Percentiles rank a stretch among this genome's conserved stretches.
Evolutionary conservation across 2,113 vertebrate genomes (phyloP).

Genomic region (Myrmecophaga tridactyla): DNA sequence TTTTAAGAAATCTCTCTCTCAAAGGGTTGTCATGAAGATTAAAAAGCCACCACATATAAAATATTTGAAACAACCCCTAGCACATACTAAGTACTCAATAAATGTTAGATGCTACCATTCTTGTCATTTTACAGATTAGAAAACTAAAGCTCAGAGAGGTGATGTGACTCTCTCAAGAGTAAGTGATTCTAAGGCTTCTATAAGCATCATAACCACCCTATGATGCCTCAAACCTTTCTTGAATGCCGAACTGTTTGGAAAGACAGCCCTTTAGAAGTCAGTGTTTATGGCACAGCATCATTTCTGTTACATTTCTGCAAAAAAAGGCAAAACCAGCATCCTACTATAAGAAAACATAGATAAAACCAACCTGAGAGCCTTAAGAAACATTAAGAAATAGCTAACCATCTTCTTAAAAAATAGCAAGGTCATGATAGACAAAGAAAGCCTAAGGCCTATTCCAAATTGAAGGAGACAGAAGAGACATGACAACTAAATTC

Average conservation of each 20-base stretch:
- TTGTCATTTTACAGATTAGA: background rate
- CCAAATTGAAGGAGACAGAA: background rate
- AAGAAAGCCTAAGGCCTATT: background rate
- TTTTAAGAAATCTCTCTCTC: too few relatives aligned
- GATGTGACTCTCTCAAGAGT: background rate
- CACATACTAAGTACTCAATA: too few relatives aligned
- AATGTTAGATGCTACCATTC: too few relatives aligned
- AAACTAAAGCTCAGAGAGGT: background rate
- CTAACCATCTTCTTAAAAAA: background rate
- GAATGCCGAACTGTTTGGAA: background rate
- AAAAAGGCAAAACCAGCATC: background rate
- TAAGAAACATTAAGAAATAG: background rate
- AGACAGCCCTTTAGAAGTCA: background rate
- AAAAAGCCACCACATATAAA: background rate
- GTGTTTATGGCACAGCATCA: background rate
- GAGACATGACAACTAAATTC: background rate
- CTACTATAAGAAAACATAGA: background rate
- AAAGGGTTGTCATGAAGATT: background rate
- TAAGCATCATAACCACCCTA: background rate
- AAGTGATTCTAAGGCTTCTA: background rate
- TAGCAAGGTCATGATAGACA: background rate
- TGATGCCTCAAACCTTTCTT: background rate
- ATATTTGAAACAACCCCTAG: background rate
- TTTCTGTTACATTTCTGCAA: background rate
- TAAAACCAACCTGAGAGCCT: background rate